phyloP scores from a whole-genome alignment of 2,113 vertebrate genomes.

The Sylvilagus bachmani region DNA sequence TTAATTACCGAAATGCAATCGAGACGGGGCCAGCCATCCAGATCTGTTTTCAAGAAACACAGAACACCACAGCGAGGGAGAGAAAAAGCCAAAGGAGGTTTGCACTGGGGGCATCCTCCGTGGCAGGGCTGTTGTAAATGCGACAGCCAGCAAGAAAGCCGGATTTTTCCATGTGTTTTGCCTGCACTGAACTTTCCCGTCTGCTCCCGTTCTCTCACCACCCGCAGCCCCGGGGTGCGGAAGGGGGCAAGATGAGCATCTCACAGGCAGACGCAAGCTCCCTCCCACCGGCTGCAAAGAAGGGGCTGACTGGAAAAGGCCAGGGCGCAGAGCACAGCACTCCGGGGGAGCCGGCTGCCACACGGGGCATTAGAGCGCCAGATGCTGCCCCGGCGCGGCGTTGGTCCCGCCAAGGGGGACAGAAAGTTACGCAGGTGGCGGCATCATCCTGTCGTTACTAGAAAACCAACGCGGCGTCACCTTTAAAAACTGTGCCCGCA shows the following conservation, averaged over 20 bases:
- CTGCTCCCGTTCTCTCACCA: neutral
- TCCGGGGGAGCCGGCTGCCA: neutral
- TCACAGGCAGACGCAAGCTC: neutral
- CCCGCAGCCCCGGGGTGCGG: neutral
- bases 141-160: neutral
- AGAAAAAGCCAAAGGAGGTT: neutral
- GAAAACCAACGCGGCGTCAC: slow-evolving; percentile 19
- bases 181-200: slow-evolving; percentile 54
- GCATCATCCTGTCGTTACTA: neutral
- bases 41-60: neutral
- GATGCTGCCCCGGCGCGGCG: neutral
- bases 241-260: neutral
- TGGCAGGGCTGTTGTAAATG: neutral
- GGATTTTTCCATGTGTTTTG: slow-evolving; percentile 26
- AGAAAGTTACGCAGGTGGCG: slow-evolving; percentile 57
- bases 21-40: neutral
- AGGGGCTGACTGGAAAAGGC: neutral
- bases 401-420: neutral
- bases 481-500: neutral
- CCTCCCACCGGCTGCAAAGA: neutral
- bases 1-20: slow-evolving; percentile 72
- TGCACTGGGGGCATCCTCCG: neutral
- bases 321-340: neutral
- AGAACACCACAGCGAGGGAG: neutral
- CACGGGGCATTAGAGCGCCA: neutral